phyloP scores from a whole-genome alignment of 2,888 invertebrate species.

The Drosophila vallismaia region DNA sequence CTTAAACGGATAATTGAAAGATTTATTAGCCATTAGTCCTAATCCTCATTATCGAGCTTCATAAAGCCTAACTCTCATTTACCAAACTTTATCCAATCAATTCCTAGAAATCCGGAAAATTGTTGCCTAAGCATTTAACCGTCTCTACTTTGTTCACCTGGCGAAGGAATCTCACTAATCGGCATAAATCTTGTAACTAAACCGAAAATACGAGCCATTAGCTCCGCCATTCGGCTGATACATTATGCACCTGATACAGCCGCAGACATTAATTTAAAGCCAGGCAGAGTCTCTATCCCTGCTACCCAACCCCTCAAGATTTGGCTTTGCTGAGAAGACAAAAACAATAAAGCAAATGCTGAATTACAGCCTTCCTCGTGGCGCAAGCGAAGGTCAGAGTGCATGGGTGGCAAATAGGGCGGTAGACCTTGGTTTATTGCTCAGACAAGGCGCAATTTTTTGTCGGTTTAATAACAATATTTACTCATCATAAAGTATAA shows the following conservation, averaged over 20 bases:
- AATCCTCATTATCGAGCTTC: background rate
- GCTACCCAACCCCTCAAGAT: background rate
- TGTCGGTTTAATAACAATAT: conserved; percentile 59
- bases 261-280: conserved; percentile 46
- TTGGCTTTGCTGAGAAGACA: conserved; percentile 32
- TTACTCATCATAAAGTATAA: conserved; percentile 64
- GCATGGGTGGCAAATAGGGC: background rate
- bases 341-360: conserved; percentile 56
- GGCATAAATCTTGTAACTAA: conserved; percentile 49
- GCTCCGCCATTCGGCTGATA: conserved; percentile 41
- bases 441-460: conserved; percentile 51
- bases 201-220: conserved; percentile 47
- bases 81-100: conserved; percentile 15
- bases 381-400: conserved; percentile 30
- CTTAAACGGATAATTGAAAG: too few species aligned
- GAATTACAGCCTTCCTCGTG: conserved; percentile 34
- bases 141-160: conserved; percentile 5
- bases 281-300: conserved; percentile 8
- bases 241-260: conserved; percentile 46
- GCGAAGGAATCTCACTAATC: conserved; percentile 34
- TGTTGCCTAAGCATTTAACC: conserved; percentile 4
- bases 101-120: conserved; percentile 13
- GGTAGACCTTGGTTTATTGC: conserved; percentile 39
- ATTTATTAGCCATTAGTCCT: too few species aligned
- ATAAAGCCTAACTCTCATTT: conserved; percentile 2